Percentiles rank a stretch among this genome's conserved stretches.
These are phyloP conservation scores for Penaeus chinensis DNA, from an alignment of 1,140 invertebrate genomes.

Conservation along the genomic window DNA sequence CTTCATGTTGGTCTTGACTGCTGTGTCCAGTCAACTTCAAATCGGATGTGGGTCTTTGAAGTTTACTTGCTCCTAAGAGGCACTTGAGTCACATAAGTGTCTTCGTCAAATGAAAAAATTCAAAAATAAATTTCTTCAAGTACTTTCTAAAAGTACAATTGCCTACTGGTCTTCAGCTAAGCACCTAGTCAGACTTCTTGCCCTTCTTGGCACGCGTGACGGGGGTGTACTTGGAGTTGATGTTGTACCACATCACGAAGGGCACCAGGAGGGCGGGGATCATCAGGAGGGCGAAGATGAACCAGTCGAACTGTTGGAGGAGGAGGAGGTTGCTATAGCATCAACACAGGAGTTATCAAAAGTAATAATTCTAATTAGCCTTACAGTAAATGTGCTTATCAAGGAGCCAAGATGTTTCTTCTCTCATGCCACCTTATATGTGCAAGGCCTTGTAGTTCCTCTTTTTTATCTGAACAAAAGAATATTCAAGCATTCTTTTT, in stretches of 20 bases:
- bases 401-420: too few species aligned
- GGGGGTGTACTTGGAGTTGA: constrained; percentile 94
- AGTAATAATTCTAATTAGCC: constrained; percentile 38
- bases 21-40: too few species aligned
- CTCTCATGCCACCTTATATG: too few species aligned
- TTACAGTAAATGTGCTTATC: too few species aligned
- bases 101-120: neutral
- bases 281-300: constrained; percentile 95
- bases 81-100: neutral
- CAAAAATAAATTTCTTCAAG: neutral
- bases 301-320: constrained; percentile 84
- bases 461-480: too few species aligned
- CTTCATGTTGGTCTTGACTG: too few species aligned
- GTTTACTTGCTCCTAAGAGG: too few species aligned
- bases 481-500: too few species aligned
- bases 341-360: too few species aligned
- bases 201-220: constrained; percentile 67
- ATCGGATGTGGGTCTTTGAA: too few species aligned
- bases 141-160: neutral
- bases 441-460: too few species aligned
- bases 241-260: constrained; percentile 92
- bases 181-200: constrained; percentile 45
- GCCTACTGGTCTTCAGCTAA: neutral
- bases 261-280: constrained; percentile 94
- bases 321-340: too few species aligned